A percentile compares a stretch with the other conserved stretches of the same genome.
Evolutionary conservation across 92 coral and sea anemone species (phyloP).

Genomic region (Epizoanthus rinbou): DNA sequence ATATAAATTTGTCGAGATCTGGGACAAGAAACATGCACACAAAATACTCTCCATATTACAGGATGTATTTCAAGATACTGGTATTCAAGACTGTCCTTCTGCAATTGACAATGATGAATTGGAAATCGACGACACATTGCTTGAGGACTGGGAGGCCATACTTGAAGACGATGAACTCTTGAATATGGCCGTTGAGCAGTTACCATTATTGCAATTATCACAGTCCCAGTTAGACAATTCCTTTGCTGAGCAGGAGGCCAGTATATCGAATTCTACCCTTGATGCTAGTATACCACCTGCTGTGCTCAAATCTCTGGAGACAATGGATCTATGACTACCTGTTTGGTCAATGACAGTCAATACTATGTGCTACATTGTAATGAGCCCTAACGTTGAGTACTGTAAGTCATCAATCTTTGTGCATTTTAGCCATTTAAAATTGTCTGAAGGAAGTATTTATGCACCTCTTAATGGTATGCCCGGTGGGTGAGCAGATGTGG

Average conservation of each 20-base stretch:
- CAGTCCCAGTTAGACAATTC: constrained; percentile 9
- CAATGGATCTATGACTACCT: constrained; percentile 6
- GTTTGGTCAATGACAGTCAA: neutral
- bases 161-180: constrained; percentile 26
- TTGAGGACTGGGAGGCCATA: constrained; percentile 42
- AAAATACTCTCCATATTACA: constrained; percentile 42
- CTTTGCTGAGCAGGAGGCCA: neutral
- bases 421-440: too few relatives aligned
- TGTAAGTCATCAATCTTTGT: too few relatives aligned
- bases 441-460: too few relatives aligned
- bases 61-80: constrained; percentile 51
- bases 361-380: neutral
- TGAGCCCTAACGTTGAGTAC: too few relatives aligned
- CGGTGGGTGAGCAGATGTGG: too few relatives aligned
- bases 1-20: constrained; percentile 53
- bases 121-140: constrained; percentile 17
- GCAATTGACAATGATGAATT: constrained; percentile 15
- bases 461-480: too few relatives aligned
- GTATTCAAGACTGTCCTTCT: constrained; percentile 14
- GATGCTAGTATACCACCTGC: constrained; percentile 4
- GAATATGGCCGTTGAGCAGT: constrained; percentile 41
- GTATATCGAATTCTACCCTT: constrained; percentile 6
- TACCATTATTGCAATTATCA: constrained; percentile 28
- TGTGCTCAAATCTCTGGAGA: neutral
- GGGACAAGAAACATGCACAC: constrained; percentile 61